Conservation (phyloP, 2,888 invertebrate genomes). For the Ophonus ardosiacus region DNA sequence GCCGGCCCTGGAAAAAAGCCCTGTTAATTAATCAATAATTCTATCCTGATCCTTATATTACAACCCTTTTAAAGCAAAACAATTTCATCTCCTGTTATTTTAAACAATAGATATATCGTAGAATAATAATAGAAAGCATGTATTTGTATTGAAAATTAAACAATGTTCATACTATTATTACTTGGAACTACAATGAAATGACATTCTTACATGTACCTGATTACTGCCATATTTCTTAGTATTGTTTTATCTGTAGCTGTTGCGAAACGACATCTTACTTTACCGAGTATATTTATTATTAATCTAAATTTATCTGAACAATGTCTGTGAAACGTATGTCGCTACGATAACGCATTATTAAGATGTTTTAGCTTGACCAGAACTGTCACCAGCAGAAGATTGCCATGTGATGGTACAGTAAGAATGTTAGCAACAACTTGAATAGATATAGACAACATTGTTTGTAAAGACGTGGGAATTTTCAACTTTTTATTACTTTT, state of each 20-base stretch:
- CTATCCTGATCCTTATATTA: too few relatives aligned
- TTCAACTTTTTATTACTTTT: conserved; percentile 5
- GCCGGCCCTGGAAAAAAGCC: too few relatives aligned
- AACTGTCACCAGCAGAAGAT: conserved; percentile 19
- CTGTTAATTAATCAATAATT: too few relatives aligned
- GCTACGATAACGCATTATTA: conserved; percentile 8
- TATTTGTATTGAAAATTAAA: too few relatives aligned
- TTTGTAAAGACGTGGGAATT: conserved; percentile 2
- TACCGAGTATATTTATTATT: background rate
- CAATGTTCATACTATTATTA: too few relatives aligned
- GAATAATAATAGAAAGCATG: too few relatives aligned
- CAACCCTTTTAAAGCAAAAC: too few relatives aligned
- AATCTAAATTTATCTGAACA: background rate
- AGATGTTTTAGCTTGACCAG: background rate
- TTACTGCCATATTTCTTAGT: too few relatives aligned
- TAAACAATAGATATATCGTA: too few relatives aligned
- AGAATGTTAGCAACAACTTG: conserved; percentile 13
- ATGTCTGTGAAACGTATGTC: background rate
- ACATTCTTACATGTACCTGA: too few relatives aligned
- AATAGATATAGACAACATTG: conserved; percentile 27
- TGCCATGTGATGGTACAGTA: background rate
- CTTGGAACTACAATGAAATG: too few relatives aligned
- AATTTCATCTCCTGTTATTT: too few relatives aligned
- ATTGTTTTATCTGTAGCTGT: background rate
- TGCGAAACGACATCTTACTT: background rate